phyloP scores from a whole-genome alignment of 2,113 vertebrate genomes.

The Ceuthmochares aereus region DNA sequence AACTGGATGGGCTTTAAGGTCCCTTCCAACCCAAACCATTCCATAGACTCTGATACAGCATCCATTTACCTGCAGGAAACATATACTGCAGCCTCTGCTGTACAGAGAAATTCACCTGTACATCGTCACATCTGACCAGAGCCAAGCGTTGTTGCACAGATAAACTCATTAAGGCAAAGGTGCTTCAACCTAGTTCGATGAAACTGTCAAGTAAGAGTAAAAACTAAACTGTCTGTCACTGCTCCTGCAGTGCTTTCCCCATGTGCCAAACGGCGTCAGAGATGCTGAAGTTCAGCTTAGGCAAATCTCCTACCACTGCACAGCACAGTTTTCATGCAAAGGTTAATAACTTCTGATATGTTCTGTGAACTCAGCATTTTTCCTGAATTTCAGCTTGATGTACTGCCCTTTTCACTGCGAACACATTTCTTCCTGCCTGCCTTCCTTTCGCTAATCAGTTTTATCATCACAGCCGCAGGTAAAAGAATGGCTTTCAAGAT shows the following conservation, averaged over 20 bases:
- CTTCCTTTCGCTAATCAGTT: constrained; percentile 56
- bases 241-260: background rate
- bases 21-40: no score
- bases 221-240: background rate
- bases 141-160: background rate
- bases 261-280: background rate
- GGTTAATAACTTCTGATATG: constrained; percentile 17
- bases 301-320: background rate
- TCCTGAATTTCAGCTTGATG: constrained; percentile 2
- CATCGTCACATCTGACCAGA: background rate
- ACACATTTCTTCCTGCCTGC: constrained; percentile 4
- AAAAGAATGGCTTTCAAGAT: constrained; percentile 68
- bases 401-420: constrained; percentile 6
- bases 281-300: background rate
- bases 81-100: background rate
- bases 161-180: background rate
- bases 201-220: background rate
- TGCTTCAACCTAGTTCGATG: background rate
- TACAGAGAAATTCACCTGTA: background rate
- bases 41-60: background rate
- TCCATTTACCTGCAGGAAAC: background rate
- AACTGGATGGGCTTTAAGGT: no score
- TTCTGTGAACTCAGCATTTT: constrained; percentile 60
- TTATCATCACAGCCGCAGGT: constrained; percentile 69
- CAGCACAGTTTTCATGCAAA: background rate